Evolutionary conservation across 2,113 vertebrate genomes (phyloP).

Genomic region (Poeciliopsis turrubarensis): DNA sequence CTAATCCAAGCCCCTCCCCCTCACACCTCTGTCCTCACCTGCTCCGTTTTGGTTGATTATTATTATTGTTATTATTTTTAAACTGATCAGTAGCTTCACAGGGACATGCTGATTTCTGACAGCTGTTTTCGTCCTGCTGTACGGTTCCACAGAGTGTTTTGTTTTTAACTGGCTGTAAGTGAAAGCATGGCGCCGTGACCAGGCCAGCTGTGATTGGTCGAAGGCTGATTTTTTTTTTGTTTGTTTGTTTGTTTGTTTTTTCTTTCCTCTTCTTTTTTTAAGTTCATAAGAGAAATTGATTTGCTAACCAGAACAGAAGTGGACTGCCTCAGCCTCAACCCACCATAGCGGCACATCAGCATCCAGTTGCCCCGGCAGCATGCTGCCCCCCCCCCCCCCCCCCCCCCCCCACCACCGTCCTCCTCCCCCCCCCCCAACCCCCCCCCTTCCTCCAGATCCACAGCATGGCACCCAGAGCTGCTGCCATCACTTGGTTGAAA

Average conservation of each 20-base stretch:
- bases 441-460: constrained; percentile 15
- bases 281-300: not conserved
- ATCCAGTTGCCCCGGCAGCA: constrained; percentile 46
- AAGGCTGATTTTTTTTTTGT: constrained; percentile 11
- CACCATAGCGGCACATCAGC: constrained; percentile 32
- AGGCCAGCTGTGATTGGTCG: constrained; percentile 36
- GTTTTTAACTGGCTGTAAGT: constrained; percentile 37
- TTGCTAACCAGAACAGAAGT: not conserved
- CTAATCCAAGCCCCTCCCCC: constrained; percentile 3
- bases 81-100: constrained; percentile 17
- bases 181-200: constrained; percentile 27
- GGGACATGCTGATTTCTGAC: not conserved
- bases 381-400: constrained; percentile 48
- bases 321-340: constrained; percentile 16
- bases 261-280: not conserved
- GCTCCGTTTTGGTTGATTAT: constrained; percentile 38
- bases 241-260: too few species aligned
- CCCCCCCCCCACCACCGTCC: too few species aligned
- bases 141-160: constrained; percentile 14
- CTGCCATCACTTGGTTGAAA: constrained; percentile 10
- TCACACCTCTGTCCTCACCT: not conserved
- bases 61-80: not conserved
- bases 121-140: constrained; percentile 1
- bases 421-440: not conserved
- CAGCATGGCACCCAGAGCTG: constrained; percentile 42